Evolutionary conservation across 1,140 invertebrate species (phyloP), one percentile per base, ranked within the genome.

Genomic region (Drosophila neocordata): DNA sequence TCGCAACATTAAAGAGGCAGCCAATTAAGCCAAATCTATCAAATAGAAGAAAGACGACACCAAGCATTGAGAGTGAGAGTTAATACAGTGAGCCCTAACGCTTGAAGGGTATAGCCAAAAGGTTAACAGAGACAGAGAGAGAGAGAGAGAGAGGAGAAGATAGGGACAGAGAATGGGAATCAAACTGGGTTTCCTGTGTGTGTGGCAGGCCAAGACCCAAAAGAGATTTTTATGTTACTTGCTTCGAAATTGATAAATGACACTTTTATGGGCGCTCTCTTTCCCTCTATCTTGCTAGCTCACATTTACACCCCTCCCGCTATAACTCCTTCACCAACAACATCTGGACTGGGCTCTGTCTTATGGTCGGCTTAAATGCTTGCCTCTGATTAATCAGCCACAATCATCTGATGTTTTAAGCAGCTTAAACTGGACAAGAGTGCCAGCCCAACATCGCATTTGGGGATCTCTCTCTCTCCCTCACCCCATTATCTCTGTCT

Each of bases 331-430:
- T 24, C 22, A 24, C 22, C 22, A 24, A 24, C 22, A 24, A 24
- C 27, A 18, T 58, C n/a, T 55, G 44, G 57, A n/a, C 55, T 44
- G 37, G 60, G 60, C 20, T 61, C 8, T 12, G 22, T 31, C 27
- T 31, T 57, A 51, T 55, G 73, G 41, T 15, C 38, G 77, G 83
- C 83, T 88, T 88, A 88, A 88, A 88, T 88, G 83, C 83, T 73
- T 64, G 79, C 83, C 83, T 83, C 83, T 88, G 83, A 88, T 88
- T 88, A 88, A 88, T 88, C 83, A 88, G 84, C 83, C 83, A 74
- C 83, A 88, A 88, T 88, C 82, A 85, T 75, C 84, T 88, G 83
- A 88, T 88, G 83, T 88, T 88, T 88, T 88, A 88, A 88, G 83
- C 83, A 79, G 83, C 83, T 88, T 88, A 88, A 88, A 81, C 75